Base-by-base conservation (phyloP, 2,113 vertebrate species). In the Solea senegalensis region DNA sequence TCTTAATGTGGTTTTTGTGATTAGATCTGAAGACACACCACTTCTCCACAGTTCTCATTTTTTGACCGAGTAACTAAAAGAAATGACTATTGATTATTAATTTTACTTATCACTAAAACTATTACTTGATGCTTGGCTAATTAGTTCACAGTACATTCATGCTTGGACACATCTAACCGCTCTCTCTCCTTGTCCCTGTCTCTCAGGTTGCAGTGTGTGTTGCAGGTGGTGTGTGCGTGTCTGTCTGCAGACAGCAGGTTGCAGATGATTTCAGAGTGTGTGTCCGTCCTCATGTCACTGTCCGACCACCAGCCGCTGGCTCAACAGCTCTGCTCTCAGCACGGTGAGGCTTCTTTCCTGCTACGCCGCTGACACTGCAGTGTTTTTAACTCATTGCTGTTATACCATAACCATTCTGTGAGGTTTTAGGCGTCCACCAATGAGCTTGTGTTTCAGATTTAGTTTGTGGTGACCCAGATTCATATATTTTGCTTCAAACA, bases 301-400 rank as follows among this genome's bases (percentile, higher is more conserved):
- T 77, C 65, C 0, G 84, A 90, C 65, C 86, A 86, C 26, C 26
- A 41, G 8, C 10, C 46, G 0, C 59, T 84, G 69, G 65, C 60
- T 16, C 52, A 40, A 21, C 81, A 81, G 65, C 82, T 92, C 64
- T 82, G 81, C 69, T 85, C 75, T 41, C 86, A 82, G 34, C 89
- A 91, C 6, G 89, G 90, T 92, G 76, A 88, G 83, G 8, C 60
- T 48, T 44, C 0, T 1, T 10, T 28, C 27, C 9, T 3, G 11
- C 44, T 45, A 9, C 11, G 10, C 45, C 45, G 4, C 45, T 11
- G 9, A 11, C 45, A 48, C 45, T 48, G 45, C 44, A 41, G 0
- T 21, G 11, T 50, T 9, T 41, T 49, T 2, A 16, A 41, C 13
- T 39, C 7, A 4, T 21, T 1, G 21, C 21, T 21, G 21, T 21